phyloP scores from a whole-genome alignment of 1,140 invertebrate genomes.

The Reticulitermes speratus region DNA sequence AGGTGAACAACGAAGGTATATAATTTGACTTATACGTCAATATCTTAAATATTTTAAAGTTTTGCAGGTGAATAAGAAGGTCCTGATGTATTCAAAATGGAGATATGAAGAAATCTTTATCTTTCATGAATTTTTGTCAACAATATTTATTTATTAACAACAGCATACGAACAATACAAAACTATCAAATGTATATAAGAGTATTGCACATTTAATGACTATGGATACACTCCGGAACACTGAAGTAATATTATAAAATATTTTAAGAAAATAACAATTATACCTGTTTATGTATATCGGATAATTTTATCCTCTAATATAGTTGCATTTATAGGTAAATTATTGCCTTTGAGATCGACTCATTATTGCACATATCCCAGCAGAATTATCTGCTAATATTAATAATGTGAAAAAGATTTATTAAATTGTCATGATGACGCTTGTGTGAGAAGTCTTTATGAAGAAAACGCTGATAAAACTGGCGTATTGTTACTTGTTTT shows the following conservation, averaged over 20 bases:
- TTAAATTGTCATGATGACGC: not conserved
- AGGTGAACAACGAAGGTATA: too few species aligned
- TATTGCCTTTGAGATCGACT: not conserved
- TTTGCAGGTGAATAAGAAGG: too few species aligned
- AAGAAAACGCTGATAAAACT: too few species aligned
- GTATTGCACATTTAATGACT: conserved; percentile 12
- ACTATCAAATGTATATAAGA: not conserved
- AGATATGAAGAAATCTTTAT: too few species aligned
- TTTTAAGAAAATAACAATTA: not conserved
- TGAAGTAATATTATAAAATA: not conserved
- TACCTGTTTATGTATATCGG: not conserved
- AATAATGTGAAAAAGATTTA: not conserved
- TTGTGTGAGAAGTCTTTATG: too few species aligned
- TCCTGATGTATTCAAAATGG: too few species aligned
- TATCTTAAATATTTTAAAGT: too few species aligned
- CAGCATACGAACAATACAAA: not conserved
- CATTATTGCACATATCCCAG: conserved; percentile 7
- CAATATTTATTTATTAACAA: not conserved
- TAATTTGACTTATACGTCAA: too few species aligned
- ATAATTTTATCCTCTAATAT: not conserved
- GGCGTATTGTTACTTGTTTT: too few species aligned
- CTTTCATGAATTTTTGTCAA: not conserved
- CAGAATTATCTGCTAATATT: not conserved
- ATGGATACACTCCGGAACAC: not conserved
- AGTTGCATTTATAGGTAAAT: not conserved